Percentiles rank a stretch among this genome's conserved stretches.
phyloP scores from a whole-genome alignment of 2,888 invertebrate species.

The Epistrophella euchroma region DNA sequence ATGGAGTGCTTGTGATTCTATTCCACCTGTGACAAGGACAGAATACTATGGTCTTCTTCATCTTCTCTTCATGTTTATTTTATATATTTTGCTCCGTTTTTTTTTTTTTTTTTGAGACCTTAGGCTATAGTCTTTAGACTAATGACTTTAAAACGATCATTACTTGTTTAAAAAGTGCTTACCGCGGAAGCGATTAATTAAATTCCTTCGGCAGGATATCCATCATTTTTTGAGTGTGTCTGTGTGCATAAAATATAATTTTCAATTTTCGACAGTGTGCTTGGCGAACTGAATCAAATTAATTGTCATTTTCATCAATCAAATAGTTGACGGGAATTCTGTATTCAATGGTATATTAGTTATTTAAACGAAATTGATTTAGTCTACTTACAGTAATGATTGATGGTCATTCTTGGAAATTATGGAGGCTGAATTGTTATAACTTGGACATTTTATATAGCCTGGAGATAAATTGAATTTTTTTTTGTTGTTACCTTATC shows the following conservation, averaged over 20 bases:
- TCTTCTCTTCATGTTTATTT: slow-evolving; percentile 7
- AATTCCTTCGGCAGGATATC: slow-evolving; percentile 58
- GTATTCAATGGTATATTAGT: slow-evolving; percentile 71
- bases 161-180: slow-evolving; percentile 66
- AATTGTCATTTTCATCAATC: slow-evolving; percentile 76
- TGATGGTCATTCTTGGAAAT: slow-evolving; percentile 46
- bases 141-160: slow-evolving; percentile 62
- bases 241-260: slow-evolving; percentile 31
- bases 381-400: slow-evolving; percentile 70
- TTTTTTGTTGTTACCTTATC: too few relatives aligned
- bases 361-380: slow-evolving; percentile 74
- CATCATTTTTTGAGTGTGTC: slow-evolving; percentile 50
- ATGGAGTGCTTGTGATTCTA: slow-evolving; percentile 8
- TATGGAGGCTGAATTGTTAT: neutral
- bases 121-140: slow-evolving; percentile 32
- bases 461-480: neutral
- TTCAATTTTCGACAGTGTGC: slow-evolving; percentile 59
- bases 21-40: slow-evolving; percentile 26
- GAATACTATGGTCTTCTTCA: neutral
- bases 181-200: slow-evolving; percentile 63
- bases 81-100: slow-evolving; percentile 5
- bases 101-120: slow-evolving; percentile 16
- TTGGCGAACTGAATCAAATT: slow-evolving; percentile 65
- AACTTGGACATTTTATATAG: neutral
- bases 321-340: slow-evolving; percentile 72